Evolutionary conservation across 2,888 invertebrate genomes (phyloP).

Genomic region (Dastarcus helophoroides): DNA sequence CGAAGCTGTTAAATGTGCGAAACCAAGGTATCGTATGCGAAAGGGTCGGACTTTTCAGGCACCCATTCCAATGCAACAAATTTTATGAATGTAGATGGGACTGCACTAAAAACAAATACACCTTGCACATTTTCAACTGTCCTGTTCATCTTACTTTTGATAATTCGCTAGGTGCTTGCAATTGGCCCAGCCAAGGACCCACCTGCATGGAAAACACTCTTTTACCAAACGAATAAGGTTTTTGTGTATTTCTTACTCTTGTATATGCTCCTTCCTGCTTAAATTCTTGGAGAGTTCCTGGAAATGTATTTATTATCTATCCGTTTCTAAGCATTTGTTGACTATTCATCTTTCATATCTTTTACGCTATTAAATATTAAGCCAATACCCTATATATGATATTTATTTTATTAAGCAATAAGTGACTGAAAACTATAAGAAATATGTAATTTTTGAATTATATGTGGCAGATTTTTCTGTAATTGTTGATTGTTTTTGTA

Average conservation of each 20-base stretch:
- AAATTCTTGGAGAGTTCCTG: too few relatives aligned
- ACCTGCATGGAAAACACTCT: constrained; percentile 60
- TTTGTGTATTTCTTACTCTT: background rate
- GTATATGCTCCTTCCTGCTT: background rate
- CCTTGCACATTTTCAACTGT: constrained; percentile 66
- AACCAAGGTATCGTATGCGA: constrained; percentile 51
- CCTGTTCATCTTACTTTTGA: constrained; percentile 71
- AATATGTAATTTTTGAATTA: too few relatives aligned
- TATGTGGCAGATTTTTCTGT: too few relatives aligned
- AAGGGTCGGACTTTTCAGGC: constrained; percentile 51
- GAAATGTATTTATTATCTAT: too few relatives aligned
- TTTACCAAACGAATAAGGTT: constrained; percentile 27
- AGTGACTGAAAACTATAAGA: too few relatives aligned
- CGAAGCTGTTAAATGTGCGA: constrained; percentile 46
- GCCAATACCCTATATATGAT: too few relatives aligned
- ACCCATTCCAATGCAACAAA: constrained; percentile 69
- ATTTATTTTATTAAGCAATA: too few relatives aligned
- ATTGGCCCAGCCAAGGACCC: constrained; percentile 72
- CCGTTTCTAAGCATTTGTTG: too few relatives aligned
- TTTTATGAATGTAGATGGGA: constrained; percentile 78
- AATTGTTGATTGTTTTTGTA: too few relatives aligned
- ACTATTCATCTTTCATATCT: too few relatives aligned
- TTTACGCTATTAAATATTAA: too few relatives aligned
- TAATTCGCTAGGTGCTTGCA: constrained; percentile 62
- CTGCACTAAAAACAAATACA: constrained; percentile 60